Evolutionary conservation across 1,140 invertebrate species (phyloP), one percentile per base, ranked within the genome.

Genomic region (Brachionus sp.): DNA sequence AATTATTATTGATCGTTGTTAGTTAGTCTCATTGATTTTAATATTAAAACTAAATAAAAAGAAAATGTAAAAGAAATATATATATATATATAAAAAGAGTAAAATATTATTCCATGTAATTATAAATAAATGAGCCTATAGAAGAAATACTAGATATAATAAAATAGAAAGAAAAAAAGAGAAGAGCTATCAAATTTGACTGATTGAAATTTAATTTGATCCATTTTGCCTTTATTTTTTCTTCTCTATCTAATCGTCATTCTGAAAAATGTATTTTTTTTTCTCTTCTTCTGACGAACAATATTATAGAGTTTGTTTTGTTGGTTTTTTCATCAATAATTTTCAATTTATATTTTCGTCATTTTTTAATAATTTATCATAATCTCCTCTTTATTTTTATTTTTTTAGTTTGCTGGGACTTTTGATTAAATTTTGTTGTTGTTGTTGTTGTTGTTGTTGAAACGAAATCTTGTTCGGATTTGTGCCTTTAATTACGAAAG

Each of bases 161-260:
- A 39, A 39, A 39, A 39, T 39, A 39, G 9, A 39, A 39, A 10
- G 19, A 57, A 57, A 57, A 19, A 19, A 57, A 23, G 19, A 57
- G 9, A 57, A 57, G 9, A 57, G 50, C 50, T 57, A 57, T 57
- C 50, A 57, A 57, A 57, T 57, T 57, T 57, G 50, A 57, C 50
- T 57, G 50, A 57, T 57, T 57, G 50, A 16, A 57, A 57, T 57
- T 57, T 57, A 57, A 57, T 57, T 57, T 57, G 50, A 57, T 57
- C 50, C 16, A 2, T 57, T 57, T 57, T 57, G n/a, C 50, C 16
- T 57, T 57, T 53, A n/a, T 19, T 57, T 57, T 57, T 7, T 46
- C 12, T 16, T 57, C 29, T 29, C 29, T 1, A 29, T 57, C 19
- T 23, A 57, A 29, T 29, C 44, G 44, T 57, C 50, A 19, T 16